Evolutionary conservation across 2,888 invertebrate genomes (phyloP), one percentile per base, ranked within the genome.

Genomic region (Uloborus plumipes): DNA sequence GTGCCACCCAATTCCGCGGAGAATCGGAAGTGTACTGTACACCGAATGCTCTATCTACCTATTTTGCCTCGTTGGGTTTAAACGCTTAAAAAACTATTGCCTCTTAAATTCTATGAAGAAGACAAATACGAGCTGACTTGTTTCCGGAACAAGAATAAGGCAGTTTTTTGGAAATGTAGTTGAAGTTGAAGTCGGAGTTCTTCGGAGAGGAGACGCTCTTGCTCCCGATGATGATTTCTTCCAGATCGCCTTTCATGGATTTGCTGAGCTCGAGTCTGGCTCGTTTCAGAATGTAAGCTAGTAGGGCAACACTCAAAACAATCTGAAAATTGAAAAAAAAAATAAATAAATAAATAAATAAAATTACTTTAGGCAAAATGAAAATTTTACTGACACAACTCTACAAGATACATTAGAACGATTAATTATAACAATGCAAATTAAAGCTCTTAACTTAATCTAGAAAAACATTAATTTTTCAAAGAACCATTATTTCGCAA

Each of bases 211-310:
- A 64, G 0, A 70, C 64, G 2, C 59, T 70, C 11, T 62, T 74
- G 49, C 31, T 31, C 0, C 62, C 80, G 20, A 75, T 67, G 20
- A 77, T 74, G 20, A 79, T 77, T 67, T 76, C 79, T 14, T 78
- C 72, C 14, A 78, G 72, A 31, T 82, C 78, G 22, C 76, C 72
- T n/a, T 59, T 53, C 15, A 88, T 89, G 89, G 84, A 90, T 90
- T 86, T 89, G 90, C 84, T 91, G 58, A 95, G 90, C 89, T 95
- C 94, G 87, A 92, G 92, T 82, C 94, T 91, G 31, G 95, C 95
- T 89, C 94, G 94, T 87, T 94, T 93, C 74, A 95, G 93, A 79
- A 95, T 93, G 92, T 94, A 95, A 85, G 93, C 92, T 93, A 94
- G 94, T 59, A 95, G 90, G 16, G 92, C 92, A 73, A 93, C 91